Conservation (phyloP, 2,113 vertebrate genomes). For the Sylvia atricapilla region DNA sequence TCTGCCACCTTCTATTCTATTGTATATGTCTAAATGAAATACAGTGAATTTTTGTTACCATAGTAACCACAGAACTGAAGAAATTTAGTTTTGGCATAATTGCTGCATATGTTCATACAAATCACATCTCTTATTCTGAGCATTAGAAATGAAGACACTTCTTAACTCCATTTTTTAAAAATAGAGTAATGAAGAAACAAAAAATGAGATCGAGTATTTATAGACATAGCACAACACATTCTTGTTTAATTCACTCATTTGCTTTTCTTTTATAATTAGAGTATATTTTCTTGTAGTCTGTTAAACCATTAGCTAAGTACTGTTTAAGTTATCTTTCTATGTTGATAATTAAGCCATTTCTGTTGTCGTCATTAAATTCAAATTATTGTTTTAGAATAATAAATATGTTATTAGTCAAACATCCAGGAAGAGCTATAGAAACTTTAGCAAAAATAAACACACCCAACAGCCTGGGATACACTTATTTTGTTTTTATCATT, state of each 20-base stretch:
- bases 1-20: slow-evolving; percentile 4
- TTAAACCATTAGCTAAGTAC: background rate
- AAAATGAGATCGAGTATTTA: background rate
- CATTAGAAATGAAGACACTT: slow-evolving; percentile 39
- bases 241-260: background rate
- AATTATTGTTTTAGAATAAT: slow-evolving; percentile 9
- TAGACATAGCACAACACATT: background rate
- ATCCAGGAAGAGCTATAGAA: background rate
- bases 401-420: background rate
- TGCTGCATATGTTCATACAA: slow-evolving; percentile 62
- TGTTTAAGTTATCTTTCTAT: background rate
- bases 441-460: background rate
- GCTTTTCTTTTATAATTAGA: background rate
- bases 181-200: slow-evolving; percentile 31
- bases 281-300: background rate
- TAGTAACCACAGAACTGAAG: slow-evolving; percentile 58
- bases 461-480: background rate
- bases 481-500: background rate
- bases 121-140: slow-evolving; percentile 53
- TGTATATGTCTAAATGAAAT: slow-evolving; percentile 54
- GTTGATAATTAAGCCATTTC: background rate
- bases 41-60: slow-evolving; percentile 59
- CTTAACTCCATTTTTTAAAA: slow-evolving; percentile 36
- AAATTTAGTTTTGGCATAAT: slow-evolving; percentile 67
- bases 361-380: background rate